These are phyloP conservation scores for Triops cancriformis DNA, from an alignment of 1,140 invertebrate species.

Conservation along the genomic window DNA sequence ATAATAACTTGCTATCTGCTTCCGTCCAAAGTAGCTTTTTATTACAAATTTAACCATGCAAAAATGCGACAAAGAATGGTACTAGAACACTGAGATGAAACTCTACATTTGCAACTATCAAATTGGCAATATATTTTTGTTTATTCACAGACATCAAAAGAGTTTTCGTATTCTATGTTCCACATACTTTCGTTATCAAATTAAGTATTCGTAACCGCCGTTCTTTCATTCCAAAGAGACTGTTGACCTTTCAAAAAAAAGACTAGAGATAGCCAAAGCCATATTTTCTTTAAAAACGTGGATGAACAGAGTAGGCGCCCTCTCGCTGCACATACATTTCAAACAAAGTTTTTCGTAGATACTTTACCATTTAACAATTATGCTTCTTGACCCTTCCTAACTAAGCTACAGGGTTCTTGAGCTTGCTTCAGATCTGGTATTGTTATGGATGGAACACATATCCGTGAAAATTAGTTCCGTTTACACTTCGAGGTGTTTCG, in stretches of 20 bases:
- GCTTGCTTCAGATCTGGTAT: conserved; percentile 13
- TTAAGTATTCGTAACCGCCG: neutral
- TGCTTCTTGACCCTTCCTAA: conserved; percentile 5
- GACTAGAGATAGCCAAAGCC: neutral
- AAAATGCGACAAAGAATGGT: too few relatives aligned
- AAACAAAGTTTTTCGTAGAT: neutral
- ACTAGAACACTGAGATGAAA: too few relatives aligned
- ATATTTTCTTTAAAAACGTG: neutral
- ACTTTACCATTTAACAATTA: neutral
- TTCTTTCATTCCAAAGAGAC: neutral
- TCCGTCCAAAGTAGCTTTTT: too few relatives aligned
- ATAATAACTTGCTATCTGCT: too few relatives aligned
- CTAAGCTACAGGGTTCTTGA: neutral
- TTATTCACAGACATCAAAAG: too few relatives aligned
- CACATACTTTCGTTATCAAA: neutral
- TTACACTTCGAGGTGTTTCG: conserved; percentile 65
- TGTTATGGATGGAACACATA: neutral
- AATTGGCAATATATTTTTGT: too few relatives aligned
- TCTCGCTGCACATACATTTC: neutral
- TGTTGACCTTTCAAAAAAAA: neutral
- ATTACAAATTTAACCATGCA: too few relatives aligned
- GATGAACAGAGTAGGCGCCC: neutral
- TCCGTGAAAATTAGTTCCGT: conserved; percentile 27
- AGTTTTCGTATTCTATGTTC: neutral
- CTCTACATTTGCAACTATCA: too few relatives aligned